phyloP scores from a whole-genome alignment of 2,797 vertebrate species.

The Neopelma chrysocephalum region DNA sequence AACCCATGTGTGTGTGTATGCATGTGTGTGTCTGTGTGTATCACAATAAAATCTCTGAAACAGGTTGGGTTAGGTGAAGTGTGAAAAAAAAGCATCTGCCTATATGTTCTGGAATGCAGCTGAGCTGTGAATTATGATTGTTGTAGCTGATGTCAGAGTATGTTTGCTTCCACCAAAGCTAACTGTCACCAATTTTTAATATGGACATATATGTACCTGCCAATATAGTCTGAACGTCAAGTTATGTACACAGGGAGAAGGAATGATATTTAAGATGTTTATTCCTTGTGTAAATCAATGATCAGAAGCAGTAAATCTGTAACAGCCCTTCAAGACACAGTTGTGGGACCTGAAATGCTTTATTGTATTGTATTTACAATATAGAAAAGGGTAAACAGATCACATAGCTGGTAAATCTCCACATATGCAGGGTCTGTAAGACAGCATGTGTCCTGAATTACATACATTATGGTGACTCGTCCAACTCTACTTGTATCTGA shows the following conservation, averaged over 20 bases:
- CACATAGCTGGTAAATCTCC: not conserved
- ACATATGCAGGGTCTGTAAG: not conserved
- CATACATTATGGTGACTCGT: not conserved
- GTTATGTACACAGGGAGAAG: not conserved
- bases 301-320: not conserved
- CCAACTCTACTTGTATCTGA: not conserved
- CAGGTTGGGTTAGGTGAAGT: not conserved
- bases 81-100: not conserved
- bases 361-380: not conserved
- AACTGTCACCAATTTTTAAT: not conserved
- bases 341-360: not conserved
- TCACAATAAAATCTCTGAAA: not conserved
- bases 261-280: not conserved
- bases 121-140: not conserved
- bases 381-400: not conserved
- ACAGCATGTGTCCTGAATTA: not conserved
- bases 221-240: not conserved
- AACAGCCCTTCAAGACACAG: not conserved
- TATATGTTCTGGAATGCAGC: not conserved
- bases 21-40: not conserved
- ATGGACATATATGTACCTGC: fast-evolving
- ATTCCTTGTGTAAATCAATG: not conserved
- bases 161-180: not conserved
- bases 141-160: not conserved
- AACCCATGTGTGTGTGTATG: not conserved